Base-by-base conservation (phyloP, 2,888 invertebrate genomes). In the Nycteola revayana region DNA sequence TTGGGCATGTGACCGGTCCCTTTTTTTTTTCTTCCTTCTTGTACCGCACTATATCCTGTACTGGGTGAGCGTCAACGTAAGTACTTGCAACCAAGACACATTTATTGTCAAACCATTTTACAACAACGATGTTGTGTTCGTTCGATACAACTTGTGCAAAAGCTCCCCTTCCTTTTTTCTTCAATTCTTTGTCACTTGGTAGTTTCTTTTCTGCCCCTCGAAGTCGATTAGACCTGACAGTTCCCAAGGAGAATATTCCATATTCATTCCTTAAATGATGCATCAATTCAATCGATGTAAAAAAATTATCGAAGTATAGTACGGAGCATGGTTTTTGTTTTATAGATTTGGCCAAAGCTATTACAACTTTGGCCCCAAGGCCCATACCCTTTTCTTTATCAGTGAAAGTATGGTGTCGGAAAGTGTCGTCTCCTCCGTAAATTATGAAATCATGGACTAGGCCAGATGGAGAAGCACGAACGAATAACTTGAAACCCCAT, bases 31-130 rank as follows among this genome's bases (percentile, higher is more conserved):
- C 18, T 6, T 28, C 33, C 10, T 35, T 35, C 20, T 10, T 10
- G 26, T 29, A 35, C 7, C 29, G 20, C 25, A 27, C 28, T 5
- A 34, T 34, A 9, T 34, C 20, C n/a, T 25, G 7, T 10, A 31
- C 25, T 1, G 31, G 31, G 17, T 25, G 7, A 2, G 25, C 7
- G 7, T 9, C 31, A 1, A 8, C 20, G 25, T 20, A 25, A 7
- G 31, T 9, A 25, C 25, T 20, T 9, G 20, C 7, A 10, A 25
- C 17, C 1, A 24, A 20, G 2, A 32, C 31, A 17, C 1, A 6
- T 8, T 32, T 32, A 7, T 32, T 32, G 25, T 25, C 31, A 18
- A 24, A 17, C 25, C 31, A 32, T 1, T 20, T 7, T 1, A 26
- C 22, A n/a, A 26, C 11, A 1, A 26, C 32, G 3, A 32, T 7